phyloP scores from a whole-genome alignment of 2,888 invertebrate species.

The Platypus cylindrus region DNA sequence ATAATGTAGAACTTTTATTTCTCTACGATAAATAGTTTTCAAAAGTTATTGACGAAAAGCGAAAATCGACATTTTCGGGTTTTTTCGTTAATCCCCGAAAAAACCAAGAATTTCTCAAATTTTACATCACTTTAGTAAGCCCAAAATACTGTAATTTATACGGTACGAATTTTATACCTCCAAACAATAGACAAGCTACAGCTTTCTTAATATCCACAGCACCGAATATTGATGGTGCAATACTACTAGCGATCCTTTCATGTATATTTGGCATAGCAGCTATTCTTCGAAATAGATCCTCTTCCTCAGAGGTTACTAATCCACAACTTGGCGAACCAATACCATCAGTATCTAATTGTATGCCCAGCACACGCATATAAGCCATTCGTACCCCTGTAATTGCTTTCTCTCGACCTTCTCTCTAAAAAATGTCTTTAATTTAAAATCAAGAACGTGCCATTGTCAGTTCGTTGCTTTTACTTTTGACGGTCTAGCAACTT shows the following conservation, averaged over 20 bases:
- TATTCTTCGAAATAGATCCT: constrained; percentile 70
- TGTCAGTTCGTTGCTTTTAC: too few relatives aligned
- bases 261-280: constrained; percentile 78
- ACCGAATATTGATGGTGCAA: constrained; percentile 96
- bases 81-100: too few relatives aligned
- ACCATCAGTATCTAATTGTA: constrained; percentile 73
- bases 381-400: constrained; percentile 87
- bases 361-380: constrained; percentile 88
- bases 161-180: constrained; percentile 42
- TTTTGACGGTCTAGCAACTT: constrained; percentile 50
- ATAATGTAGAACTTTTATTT: too few relatives aligned
- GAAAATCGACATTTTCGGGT: too few relatives aligned
- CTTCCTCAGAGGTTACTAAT: constrained; percentile 55
- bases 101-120: too few relatives aligned
- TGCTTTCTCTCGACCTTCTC: constrained; percentile 61
- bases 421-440: constrained; percentile 30
- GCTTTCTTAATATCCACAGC: constrained; percentile 92
- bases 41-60: too few relatives aligned
- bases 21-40: too few relatives aligned
- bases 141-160: background rate
- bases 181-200: constrained; percentile 88
- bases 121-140: background rate
- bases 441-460: background rate
- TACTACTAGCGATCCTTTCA: constrained; percentile 75
- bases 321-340: constrained; percentile 49